phyloP scores from a whole-genome alignment of 2,888 invertebrate genomes.

The Acronicta aceris region DNA sequence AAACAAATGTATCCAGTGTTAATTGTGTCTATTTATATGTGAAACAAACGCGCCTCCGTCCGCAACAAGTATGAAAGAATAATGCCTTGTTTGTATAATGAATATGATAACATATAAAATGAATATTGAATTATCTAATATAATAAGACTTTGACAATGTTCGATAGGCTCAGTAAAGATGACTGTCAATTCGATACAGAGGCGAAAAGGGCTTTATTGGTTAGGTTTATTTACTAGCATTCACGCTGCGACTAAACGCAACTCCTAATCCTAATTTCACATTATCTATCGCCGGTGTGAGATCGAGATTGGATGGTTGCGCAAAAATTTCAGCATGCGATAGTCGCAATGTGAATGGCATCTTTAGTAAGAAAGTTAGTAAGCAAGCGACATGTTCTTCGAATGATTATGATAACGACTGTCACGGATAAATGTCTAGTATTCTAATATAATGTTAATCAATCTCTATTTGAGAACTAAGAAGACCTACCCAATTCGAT shows the following conservation, averaged over 20 bases:
- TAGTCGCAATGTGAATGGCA: slow-evolving; percentile 37
- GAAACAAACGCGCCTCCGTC: slow-evolving; percentile 60
- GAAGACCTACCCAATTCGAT: slow-evolving; percentile 27
- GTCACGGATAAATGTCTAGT: slow-evolving; percentile 53
- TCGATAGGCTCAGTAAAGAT: slow-evolving; percentile 74
- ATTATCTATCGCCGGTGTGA: not conserved
- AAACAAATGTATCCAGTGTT: slow-evolving; percentile 32
- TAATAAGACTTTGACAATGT: slow-evolving; percentile 84
- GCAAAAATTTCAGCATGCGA: not conserved
- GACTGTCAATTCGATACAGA: slow-evolving; percentile 79
- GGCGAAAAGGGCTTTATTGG: slow-evolving; percentile 76
- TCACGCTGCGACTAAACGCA: slow-evolving; percentile 33
- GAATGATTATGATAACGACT: slow-evolving; percentile 43
- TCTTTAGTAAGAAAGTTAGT: slow-evolving; percentile 26
- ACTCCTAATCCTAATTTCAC: not conserved
- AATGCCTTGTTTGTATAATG: slow-evolving; percentile 85
- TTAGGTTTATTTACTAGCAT: slow-evolving; percentile 36
- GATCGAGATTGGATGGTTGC: not conserved
- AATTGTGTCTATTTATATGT: slow-evolving; percentile 16
- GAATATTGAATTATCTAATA: slow-evolving; percentile 82
- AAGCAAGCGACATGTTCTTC: slow-evolving; percentile 34
- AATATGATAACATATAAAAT: slow-evolving; percentile 77
- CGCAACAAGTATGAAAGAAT: slow-evolving; percentile 75
- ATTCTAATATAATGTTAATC: slow-evolving; percentile 53
- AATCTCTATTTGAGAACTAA: slow-evolving; percentile 40